Base-by-base conservation (phyloP, 2,888 invertebrate genomes). In the Eretmocerus hayati region DNA sequence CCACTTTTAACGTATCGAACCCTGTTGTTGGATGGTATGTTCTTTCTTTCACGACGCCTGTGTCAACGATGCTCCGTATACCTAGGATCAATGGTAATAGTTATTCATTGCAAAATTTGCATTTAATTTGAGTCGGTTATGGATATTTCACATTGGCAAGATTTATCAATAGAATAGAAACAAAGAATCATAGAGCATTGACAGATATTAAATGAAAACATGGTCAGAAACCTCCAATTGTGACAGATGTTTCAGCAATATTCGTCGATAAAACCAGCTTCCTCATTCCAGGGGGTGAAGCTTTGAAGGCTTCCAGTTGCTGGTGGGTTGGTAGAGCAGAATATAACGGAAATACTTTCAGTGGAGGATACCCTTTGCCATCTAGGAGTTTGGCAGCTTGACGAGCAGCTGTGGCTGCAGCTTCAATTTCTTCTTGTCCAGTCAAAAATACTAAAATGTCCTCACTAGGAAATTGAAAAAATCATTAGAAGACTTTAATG, bases 231-330 rank as follows among this genome's bases (percentile, higher is more conserved):
- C 84, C 84, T 47, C 87, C 87, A 59, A 99, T 96, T 0, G 97
- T 99, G 22, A 99, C 82, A 3, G 96, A 97, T 0, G 97, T 93
- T 75, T 99, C 99, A 0, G 99, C 97, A 56, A 99, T 90, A 71
- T 99, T 99, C 23, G 99, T 99, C 5, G 95, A 86, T 41, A 99
- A 77, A 22, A 99, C 85, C 20, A 97, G 83, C 75, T 97, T 99
- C 45, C 97, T 78, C 16, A 81, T 81, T 50, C 85, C 85, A 4
- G 78, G 72, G 3, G 87, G 83, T 2, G 84, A 77, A 1, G 81
- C 78, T 51, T 81, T 77, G 76, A 95, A 95, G 18, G 90, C 92
- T 65, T 85, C 85, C 64, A 94, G 75, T 73, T 96, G 93, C 61
- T 90, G 90, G 18, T 81, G 76, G 33, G 88, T 83, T 1, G 94